Evolutionary conservation across 2,113 vertebrate species (phyloP).

Genomic region (Chascanopsetta lugubris): DNA sequence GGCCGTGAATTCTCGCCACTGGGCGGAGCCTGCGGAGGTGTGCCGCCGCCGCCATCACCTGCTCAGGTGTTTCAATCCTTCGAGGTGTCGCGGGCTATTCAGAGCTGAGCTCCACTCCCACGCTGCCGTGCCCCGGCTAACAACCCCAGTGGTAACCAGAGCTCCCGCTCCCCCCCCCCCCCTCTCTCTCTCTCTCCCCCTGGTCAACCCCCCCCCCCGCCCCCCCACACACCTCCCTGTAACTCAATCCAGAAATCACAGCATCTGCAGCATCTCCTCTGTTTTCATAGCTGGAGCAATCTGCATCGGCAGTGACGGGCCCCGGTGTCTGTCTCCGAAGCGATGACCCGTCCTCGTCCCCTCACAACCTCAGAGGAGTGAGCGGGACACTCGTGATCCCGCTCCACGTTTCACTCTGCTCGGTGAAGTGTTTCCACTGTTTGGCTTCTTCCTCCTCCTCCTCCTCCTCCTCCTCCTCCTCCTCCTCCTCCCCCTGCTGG

Average conservation of each 20-base stretch:
- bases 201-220: conserved; percentile 19
- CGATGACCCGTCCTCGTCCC: background rate
- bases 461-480: conserved; percentile 1
- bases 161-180: no score
- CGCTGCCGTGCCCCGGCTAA: background rate
- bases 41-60: no score
- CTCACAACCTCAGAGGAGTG: background rate
- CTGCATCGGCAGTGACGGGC: conserved; percentile 38
- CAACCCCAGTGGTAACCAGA: conserved; percentile 12
- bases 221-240: conserved; percentile 20
- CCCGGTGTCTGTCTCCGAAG: conserved; percentile 2
- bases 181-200: conserved; percentile 7
- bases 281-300: conserved; percentile 67
- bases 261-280: conserved; percentile 32
- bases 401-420: conserved; percentile 22
- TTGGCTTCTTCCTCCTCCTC: conserved; percentile 1
- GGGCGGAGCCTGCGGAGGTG: no score
- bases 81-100: no score
- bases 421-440: background rate
- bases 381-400: no score
- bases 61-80: no score
- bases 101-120: background rate
- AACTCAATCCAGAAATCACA: conserved; percentile 36
- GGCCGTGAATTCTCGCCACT: no score
- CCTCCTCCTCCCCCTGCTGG: conserved; percentile 1